These are phyloP conservation scores for Astropecten irregularis DNA, from an alignment of 53 echinoderm and acorn worm species.

Conservation along the genomic window DNA sequence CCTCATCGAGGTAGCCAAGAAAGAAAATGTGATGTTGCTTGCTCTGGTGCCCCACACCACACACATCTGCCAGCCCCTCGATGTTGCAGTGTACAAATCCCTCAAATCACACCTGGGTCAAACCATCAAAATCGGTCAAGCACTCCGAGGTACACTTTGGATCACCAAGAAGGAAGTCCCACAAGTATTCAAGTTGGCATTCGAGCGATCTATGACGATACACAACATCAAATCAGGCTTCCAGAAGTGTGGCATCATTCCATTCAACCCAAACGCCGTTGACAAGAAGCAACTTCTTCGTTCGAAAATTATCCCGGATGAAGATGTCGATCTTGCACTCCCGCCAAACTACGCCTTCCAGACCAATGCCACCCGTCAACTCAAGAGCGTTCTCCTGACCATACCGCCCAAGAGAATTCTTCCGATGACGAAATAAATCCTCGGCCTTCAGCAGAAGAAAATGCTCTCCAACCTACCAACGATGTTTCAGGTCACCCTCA, in stretches of 20 bases:
- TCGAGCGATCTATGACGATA: constrained; percentile 37
- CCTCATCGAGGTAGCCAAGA: constrained; percentile 2
- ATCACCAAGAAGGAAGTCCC: constrained; percentile 36
- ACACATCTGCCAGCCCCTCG: constrained; percentile 49
- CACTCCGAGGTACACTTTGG: constrained; percentile 33
- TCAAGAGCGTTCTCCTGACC: background rate
- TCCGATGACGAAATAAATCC: background rate
- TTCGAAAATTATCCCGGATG: constrained; percentile 10
- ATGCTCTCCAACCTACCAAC: no score
- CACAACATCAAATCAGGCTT: constrained; percentile 59
- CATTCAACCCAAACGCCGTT: constrained; percentile 47
- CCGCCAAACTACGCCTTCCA: background rate
- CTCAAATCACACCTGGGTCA: constrained; percentile 17
- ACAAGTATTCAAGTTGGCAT: constrained; percentile 16
- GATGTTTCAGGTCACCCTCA: no score
- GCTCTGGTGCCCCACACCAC: constrained; percentile 39
- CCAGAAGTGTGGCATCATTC: constrained; percentile 23
- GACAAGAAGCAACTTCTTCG: constrained; percentile 43
- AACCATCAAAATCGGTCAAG: constrained; percentile 33
- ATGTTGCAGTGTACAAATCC: constrained; percentile 25
- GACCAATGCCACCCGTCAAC: background rate
- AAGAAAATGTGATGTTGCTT: constrained; percentile 30
- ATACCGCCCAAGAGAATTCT: background rate
- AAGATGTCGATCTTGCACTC: background rate
- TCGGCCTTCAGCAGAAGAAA: background rate